phyloP scores from a whole-genome alignment of 1,140 invertebrate genomes.

The Drosophila eugracilis region DNA sequence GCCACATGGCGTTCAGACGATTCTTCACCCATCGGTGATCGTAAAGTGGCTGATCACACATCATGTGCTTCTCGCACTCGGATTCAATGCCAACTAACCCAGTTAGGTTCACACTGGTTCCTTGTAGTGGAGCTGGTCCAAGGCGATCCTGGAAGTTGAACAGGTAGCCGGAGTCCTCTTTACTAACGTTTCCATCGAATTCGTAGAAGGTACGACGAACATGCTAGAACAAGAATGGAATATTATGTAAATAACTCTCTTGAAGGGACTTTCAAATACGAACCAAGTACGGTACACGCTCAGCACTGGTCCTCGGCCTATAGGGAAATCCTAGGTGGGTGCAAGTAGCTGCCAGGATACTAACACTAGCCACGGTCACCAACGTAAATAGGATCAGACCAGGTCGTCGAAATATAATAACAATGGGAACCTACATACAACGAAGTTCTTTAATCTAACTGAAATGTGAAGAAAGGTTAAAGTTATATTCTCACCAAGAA shows the following conservation, averaged over 20 bases:
- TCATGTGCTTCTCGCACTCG: constrained; percentile 88
- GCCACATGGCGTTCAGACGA: constrained; percentile 37
- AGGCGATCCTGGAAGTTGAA: constrained; percentile 90
- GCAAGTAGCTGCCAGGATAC: constrained; percentile 86
- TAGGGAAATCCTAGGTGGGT: constrained; percentile 92
- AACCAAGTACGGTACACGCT: constrained; percentile 89
- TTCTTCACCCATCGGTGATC: constrained; percentile 64
- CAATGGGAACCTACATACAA: constrained; percentile 61
- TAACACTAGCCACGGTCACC: constrained; percentile 85
- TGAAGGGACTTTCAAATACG: constrained; percentile 38
- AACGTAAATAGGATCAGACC: constrained; percentile 48
- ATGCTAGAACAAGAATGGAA: constrained; percentile 85
- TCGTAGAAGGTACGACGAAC: constrained; percentile 87
- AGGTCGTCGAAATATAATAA: constrained; percentile 70
- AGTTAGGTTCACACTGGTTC: constrained; percentile 70
- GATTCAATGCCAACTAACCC: constrained; percentile 86
- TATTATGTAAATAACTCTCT: neutral
- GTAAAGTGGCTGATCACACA: constrained; percentile 90
- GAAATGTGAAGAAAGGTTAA: neutral
- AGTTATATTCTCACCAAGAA: constrained; percentile 64
- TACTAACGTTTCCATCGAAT: constrained; percentile 85
- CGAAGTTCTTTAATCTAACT: neutral
- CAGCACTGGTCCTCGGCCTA: constrained; percentile 88
- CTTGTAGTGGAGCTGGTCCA: constrained; percentile 87
- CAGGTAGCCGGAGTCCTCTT: constrained; percentile 89